These are phyloP conservation scores for Sanderia malayensis DNA, from an alignment of 30 jellyfish, hydroid and myxozoan genomes.

Conservation along the genomic window DNA sequence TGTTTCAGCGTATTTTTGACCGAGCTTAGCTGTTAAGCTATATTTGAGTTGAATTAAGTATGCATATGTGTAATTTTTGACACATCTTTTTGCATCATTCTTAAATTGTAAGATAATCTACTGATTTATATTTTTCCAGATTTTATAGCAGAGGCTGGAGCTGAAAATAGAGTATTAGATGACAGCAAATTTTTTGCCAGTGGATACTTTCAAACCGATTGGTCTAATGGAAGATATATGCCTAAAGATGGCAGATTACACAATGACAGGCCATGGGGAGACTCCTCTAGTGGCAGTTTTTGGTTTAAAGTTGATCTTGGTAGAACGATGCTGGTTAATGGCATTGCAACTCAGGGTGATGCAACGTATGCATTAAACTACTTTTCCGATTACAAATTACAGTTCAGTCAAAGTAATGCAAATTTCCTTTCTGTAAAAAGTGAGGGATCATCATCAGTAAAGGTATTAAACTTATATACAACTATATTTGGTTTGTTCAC, in stretches of 20 bases:
- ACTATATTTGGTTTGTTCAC: neutral
- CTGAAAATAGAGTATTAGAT: slow-evolving; percentile 46
- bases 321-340: slow-evolving; percentile 51
- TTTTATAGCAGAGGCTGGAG: slow-evolving; percentile 32
- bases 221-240: slow-evolving; percentile 25
- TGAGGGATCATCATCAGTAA: slow-evolving; percentile 16
- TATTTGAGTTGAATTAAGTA: too few relatives aligned
- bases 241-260: slow-evolving; percentile 56
- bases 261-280: slow-evolving; percentile 53
- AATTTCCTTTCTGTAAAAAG: slow-evolving; percentile 14
- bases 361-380: slow-evolving; percentile 39
- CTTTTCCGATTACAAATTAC: slow-evolving; percentile 42
- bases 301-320: slow-evolving; percentile 71
- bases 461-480: too few relatives aligned
- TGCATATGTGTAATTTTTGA: neutral
- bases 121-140: neutral
- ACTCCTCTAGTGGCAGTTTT: neutral
- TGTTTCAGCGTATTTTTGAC: too few relatives aligned
- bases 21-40: too few relatives aligned
- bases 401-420: slow-evolving; percentile 26
- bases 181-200: slow-evolving; percentile 51
- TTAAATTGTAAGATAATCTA: neutral
- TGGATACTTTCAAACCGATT: neutral
- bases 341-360: slow-evolving; percentile 66
- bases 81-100: too few relatives aligned